These are phyloP conservation scores for Lates japonicus DNA, from an alignment of 2,797 vertebrate genomes.

Conservation along the genomic window DNA sequence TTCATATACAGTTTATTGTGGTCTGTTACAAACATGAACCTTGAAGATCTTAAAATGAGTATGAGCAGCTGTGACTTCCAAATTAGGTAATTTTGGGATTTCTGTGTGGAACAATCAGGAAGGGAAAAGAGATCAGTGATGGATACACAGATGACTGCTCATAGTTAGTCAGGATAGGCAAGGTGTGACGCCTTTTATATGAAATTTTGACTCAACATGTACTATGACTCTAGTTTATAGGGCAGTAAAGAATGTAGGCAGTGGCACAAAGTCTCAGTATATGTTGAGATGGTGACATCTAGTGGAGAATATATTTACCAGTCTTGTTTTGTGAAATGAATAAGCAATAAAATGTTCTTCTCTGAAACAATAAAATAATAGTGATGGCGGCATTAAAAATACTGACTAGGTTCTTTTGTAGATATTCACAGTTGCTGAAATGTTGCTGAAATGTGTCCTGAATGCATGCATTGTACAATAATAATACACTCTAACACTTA, in stretches of 20 bases:
- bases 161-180: not conserved
- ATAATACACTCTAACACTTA: not conserved
- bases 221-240: conserved; percentile 14
- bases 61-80: not conserved
- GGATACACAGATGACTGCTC: not conserved
- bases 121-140: too few species aligned
- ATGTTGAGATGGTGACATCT: conserved; percentile 51
- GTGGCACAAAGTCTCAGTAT: not conserved
- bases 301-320: conserved; percentile 35
- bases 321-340: not conserved
- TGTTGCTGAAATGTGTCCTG: not conserved
- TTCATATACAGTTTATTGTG: not conserved
- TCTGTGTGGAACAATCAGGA: not conserved
- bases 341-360: too few species aligned
- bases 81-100: not conserved
- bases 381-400: too few species aligned
- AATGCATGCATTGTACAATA: not conserved
- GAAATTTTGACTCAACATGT: conserved; percentile 25
- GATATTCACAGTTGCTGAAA: not conserved
- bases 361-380: not conserved
- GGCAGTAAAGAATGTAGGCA: not conserved
- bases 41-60: not conserved
- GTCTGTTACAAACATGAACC: not conserved
- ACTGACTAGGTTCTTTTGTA: not conserved
- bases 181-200: conserved; percentile 17